Conservation (phyloP, 2,888 invertebrate species). For the Gastrophysa polygoni region DNA sequence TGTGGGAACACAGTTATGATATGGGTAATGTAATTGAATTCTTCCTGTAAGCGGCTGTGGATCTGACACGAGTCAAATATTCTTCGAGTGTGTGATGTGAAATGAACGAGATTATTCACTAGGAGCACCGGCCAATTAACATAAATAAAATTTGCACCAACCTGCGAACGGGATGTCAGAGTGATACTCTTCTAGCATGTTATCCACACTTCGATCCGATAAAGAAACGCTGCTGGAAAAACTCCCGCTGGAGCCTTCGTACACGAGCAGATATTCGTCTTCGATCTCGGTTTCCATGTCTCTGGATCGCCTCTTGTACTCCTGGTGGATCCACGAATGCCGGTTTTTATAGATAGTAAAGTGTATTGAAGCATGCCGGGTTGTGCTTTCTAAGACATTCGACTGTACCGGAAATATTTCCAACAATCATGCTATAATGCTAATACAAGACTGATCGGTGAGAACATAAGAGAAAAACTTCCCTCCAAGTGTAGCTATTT, state of each 20-base stretch:
- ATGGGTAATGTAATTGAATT: too few relatives aligned
- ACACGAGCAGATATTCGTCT: constrained; percentile 61
- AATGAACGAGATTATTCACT: too few relatives aligned
- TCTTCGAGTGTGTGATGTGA: too few relatives aligned
- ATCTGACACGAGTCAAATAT: too few relatives aligned
- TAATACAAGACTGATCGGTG: constrained; percentile 14
- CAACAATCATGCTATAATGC: constrained; percentile 28
- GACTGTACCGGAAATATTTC: constrained; percentile 27
- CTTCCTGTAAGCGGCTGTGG: too few relatives aligned
- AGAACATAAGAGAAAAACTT: neutral
- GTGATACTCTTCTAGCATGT: constrained; percentile 83
- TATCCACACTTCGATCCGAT: constrained; percentile 80
- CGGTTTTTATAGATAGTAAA: constrained; percentile 30
- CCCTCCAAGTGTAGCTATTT: neutral
- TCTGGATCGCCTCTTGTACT: constrained; percentile 82
- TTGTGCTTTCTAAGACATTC: constrained; percentile 24
- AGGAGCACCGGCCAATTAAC: too few relatives aligned
- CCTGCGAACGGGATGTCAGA: constrained; percentile 89
- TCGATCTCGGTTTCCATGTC: constrained; percentile 86
- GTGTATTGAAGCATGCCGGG: constrained; percentile 32
- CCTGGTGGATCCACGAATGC: constrained; percentile 61
- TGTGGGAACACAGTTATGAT: too few relatives aligned
- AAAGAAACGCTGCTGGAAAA: constrained; percentile 73
- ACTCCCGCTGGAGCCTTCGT: constrained; percentile 72
- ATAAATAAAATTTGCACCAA: constrained; percentile 46